Evolutionary conservation across 2,797 vertebrate species (phyloP), one percentile per base, ranked within the genome.

Genomic region (Pantherophis vulpinus): DNA sequence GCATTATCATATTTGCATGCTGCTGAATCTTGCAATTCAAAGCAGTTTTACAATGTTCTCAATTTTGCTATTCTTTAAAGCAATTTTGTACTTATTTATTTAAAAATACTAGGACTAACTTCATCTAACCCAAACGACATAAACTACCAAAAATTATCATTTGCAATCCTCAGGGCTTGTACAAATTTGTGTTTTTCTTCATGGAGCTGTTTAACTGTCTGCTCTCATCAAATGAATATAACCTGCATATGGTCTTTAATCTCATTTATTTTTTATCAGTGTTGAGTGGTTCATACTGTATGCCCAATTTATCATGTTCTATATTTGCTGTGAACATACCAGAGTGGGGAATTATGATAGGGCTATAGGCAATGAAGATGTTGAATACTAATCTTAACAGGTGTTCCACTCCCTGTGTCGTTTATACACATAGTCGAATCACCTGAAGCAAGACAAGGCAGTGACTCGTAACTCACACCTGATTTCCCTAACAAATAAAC

Each of bases 351-450:
- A 93, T 96, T 95, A 92, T 32, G 5, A 93, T 95, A 90, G 95
- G 96, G 93, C 94, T 93, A 55, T 74, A 93, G 93, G 96, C 95
- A 96, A 94, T 61, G 96, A 95, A 95, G 96, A 96, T 95, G 93
- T 93, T 83, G 94, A 95, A 94, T 94, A 96, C 95, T 93, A 93
- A 94, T 94, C 95, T 96, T 96, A 97, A 97, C 98, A 98, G 98
- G 98, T 98, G 98, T 96, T 97, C 97, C 96, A 95, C 96, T 97
- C 96, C 97, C 97, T 97, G 95, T 97, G 97, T 97, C 97, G 96
- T 97, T 97, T 98, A 98, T 98, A 97, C 97, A 97, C 97, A 97
- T 97, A 98, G 98, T 98, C 98, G 98, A 98, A 98, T 98, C 97
- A 96, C 96, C 94, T 92, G 95, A 97, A 96, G 97, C 97, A 95